Evolutionary conservation across 2,888 invertebrate species (phyloP), one percentile per base, ranked within the genome.

Genomic region (Pollenia labialis): DNA sequence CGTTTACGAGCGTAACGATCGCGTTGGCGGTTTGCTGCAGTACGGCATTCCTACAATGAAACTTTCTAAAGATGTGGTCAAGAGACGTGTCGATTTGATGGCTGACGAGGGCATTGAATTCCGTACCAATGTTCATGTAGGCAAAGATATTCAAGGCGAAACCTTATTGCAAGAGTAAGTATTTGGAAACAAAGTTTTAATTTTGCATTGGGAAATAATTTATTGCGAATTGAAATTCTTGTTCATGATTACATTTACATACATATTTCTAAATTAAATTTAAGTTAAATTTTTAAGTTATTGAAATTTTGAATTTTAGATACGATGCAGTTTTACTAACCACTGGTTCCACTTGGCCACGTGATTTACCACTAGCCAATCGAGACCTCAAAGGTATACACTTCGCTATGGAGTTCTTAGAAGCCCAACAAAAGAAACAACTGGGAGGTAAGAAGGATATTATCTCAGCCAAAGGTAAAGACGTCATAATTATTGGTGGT

Each of bases 31-130:
- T 0, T 94, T 99, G 32, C 94, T 99, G 68, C 98, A 98, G 92
- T 99, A 99, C 93, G 99, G 99, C 83, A 99, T 99, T 92, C 99
- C 99, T 16, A 98, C 98, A 9, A 99, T 99, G 99, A 99, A 99
- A 94, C 94, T 99, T 11, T 97, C 97, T 91, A 99, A 99, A 94
- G 95, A 96, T 86, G 98, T 98, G 77, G 98, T 99, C 0, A 97
- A 97, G 90, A 94, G 99, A 8, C 95, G 99, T 84, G 95, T 99
- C 1, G 95, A 96, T 87, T 94, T 99, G 68, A 94, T 99, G 94
- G 95, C 96, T 12, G 97, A 96, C 0, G 99, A 99, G 93, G 99
- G 99, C 32, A 96, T 99, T 86, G 90, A 92, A 64, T 99, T 99
- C 94, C 97, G 97, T 92, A 97, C 97, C 64, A 97, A 97, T 91